Conservation (phyloP, 2,797 vertebrate species). For the Mustela erminea region DNA sequence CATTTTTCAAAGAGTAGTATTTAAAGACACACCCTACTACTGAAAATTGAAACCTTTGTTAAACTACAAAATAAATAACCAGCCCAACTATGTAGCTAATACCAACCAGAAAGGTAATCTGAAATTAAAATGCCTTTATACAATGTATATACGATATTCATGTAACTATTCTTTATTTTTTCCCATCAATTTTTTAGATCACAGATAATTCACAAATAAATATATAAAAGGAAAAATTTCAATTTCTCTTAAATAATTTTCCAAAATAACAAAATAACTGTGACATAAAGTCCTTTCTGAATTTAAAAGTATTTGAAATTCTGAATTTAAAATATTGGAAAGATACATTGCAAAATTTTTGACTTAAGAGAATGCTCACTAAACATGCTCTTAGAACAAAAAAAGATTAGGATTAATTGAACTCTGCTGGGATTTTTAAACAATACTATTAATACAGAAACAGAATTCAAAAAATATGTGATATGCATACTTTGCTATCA, state of each 20-base stretch:
- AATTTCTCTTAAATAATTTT: conserved; percentile 80
- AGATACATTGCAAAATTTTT: conserved; percentile 17
- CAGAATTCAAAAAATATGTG: background rate
- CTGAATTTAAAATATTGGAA: conserved; percentile 39
- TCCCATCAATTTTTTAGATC: conserved; percentile 82
- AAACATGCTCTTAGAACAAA: background rate
- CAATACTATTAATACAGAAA: background rate
- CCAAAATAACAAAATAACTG: conserved; percentile 69
- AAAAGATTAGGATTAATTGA: background rate
- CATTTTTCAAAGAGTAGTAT: conserved; percentile 31
- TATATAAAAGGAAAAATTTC: conserved; percentile 51
- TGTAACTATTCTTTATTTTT: conserved; percentile 77
- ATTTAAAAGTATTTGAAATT: background rate
- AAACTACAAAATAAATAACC: conserved; percentile 3
- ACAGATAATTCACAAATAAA: conserved; percentile 56
- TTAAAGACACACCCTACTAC: background rate
- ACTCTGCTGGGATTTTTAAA: background rate
- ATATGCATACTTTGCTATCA: background rate
- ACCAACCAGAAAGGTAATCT: background rate
- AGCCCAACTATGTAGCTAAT: background rate
- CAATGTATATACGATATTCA: background rate
- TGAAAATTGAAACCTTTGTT: background rate
- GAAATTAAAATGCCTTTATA: background rate
- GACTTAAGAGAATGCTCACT: background rate
- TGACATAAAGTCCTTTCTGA: conserved; percentile 18